Evolutionary conservation across 2,113 vertebrate genomes (phyloP).

Genomic region (Piprites chloris): DNA sequence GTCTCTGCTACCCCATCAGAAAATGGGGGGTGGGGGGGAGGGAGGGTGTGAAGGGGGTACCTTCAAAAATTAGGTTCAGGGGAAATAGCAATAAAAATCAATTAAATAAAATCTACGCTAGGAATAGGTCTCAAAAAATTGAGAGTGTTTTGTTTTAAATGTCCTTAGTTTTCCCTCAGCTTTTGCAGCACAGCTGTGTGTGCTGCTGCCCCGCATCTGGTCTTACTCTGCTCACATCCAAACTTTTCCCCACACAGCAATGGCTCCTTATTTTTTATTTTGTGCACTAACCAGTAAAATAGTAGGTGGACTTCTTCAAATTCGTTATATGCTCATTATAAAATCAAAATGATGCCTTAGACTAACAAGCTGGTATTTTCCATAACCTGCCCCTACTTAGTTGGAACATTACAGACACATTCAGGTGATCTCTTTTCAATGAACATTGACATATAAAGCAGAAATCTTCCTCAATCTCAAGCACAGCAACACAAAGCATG

Average conservation of each 20-base stretch:
- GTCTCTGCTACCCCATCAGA: background rate
- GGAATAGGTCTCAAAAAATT: background rate
- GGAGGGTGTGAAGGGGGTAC: background rate
- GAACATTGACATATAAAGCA: background rate
- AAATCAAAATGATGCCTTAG: background rate
- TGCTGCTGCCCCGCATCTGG: background rate
- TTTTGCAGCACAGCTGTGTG: background rate
- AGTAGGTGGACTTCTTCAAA: background rate
- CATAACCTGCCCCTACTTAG: background rate
- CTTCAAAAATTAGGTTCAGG: background rate
- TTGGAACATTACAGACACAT: background rate
- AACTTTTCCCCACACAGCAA: background rate
- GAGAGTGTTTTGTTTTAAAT: background rate
- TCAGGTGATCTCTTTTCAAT: background rate
- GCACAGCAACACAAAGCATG: background rate
- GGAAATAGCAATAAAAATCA: background rate
- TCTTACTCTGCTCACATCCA: background rate
- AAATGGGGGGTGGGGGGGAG: accelerated
- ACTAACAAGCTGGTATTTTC: background rate
- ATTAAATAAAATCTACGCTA: background rate
- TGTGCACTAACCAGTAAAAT: background rate
- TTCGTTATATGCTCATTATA: background rate
- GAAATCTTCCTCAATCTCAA: background rate
- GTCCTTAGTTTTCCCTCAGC: background rate
- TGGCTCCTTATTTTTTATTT: background rate